These are phyloP conservation scores for Amblyraja radiata DNA, from an alignment of 2,797 vertebrate species.

Conservation along the genomic window DNA sequence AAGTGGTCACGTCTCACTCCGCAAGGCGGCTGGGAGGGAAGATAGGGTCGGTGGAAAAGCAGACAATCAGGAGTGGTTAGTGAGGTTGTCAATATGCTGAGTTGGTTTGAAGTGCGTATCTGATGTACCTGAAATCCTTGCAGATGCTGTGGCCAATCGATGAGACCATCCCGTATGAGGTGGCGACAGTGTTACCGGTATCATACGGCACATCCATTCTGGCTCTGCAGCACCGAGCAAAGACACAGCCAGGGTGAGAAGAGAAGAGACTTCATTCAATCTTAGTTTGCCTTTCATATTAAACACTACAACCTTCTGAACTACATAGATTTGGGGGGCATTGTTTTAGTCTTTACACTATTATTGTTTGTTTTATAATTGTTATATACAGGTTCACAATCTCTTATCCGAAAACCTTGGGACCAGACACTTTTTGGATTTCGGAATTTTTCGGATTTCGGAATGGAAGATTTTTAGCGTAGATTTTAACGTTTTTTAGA, in stretches of 20 bases:
- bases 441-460: too few species aligned
- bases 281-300: neutral
- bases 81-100: neutral
- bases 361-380: too few species aligned
- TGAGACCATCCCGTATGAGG: constrained; percentile 30
- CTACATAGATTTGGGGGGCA: too few species aligned
- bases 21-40: neutral
- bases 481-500: too few species aligned
- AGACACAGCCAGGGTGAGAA: constrained; percentile 39
- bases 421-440: too few species aligned
- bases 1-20: neutral
- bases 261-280: neutral
- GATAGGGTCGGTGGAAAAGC: too few species aligned
- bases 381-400: too few species aligned
- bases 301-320: too few species aligned
- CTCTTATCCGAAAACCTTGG: too few species aligned
- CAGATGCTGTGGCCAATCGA: constrained; percentile 39
- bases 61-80: neutral
- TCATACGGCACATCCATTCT: constrained; percentile 38
- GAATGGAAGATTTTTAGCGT: too few species aligned
- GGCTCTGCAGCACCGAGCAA: constrained; percentile 38
- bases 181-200: constrained; percentile 20
- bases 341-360: too few species aligned
- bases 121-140: neutral
- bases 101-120: neutral